Conservation (phyloP, 2,888 invertebrate species). For the Spodoptera exigua region DNA sequence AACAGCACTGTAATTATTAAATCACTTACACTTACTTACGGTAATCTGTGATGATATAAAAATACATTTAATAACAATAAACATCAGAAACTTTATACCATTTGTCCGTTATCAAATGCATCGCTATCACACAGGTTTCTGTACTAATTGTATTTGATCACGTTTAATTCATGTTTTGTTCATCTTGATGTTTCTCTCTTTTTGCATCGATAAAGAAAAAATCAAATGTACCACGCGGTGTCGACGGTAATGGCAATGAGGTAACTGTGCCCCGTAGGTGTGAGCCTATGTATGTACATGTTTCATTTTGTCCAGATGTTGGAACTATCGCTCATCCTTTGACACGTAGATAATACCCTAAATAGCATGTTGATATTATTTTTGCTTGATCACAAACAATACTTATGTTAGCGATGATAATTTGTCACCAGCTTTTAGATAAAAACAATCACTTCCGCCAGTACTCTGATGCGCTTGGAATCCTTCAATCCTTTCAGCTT, state of each 20-base stretch:
- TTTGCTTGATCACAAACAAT: conserved; percentile 54
- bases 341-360: conserved; percentile 69
- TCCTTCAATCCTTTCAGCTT: conserved; percentile 62
- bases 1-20: conserved; percentile 45
- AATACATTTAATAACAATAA: conserved; percentile 44
- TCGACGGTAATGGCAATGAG: conserved; percentile 98
- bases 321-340: conserved; percentile 69
- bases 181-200: conserved; percentile 89
- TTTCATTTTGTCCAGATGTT: conserved; percentile 66
- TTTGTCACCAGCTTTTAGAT: conserved; percentile 67
- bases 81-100: conserved; percentile 39
- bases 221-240: conserved; percentile 98
- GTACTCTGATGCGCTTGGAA: conserved; percentile 54
- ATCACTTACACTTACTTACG: conserved; percentile 60
- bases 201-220: conserved; percentile 92
- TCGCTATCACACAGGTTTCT: conserved; percentile 68
- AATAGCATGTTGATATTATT: conserved; percentile 67
- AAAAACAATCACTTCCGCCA: conserved; percentile 46
- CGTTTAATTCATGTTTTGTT: conserved; percentile 79
- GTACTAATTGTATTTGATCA: conserved; percentile 68
- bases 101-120: conserved; percentile 48
- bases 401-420: conserved; percentile 51
- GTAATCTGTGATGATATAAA: conserved; percentile 71
- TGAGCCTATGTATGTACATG: conserved; percentile 78
- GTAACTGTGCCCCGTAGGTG: conserved; percentile 90